phyloP scores from a whole-genome alignment of 2,888 invertebrate genomes.

The Tethea ocularis region DNA sequence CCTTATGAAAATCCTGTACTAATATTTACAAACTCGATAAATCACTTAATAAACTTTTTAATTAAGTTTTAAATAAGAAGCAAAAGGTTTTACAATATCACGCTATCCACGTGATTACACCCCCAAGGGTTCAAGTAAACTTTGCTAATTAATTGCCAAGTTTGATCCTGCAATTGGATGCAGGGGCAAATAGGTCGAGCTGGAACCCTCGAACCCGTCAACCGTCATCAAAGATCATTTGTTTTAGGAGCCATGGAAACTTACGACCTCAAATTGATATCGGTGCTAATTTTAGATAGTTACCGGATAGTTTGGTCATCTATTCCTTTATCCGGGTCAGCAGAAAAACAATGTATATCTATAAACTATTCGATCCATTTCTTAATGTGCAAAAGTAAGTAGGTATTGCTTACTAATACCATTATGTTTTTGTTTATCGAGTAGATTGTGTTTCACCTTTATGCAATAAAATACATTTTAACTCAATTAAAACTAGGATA shows the following conservation, averaged over 20 bases:
- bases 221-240: constrained; percentile 4
- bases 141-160: constrained; percentile 36
- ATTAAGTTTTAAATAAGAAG: neutral
- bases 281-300: neutral
- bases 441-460: constrained; percentile 24
- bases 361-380: neutral
- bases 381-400: neutral
- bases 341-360: no score
- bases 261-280: neutral
- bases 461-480: constrained; percentile 34
- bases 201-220: neutral
- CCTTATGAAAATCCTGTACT: no score
- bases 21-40: neutral
- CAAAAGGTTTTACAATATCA: neutral
- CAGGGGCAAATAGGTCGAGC: constrained; percentile 26
- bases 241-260: neutral
- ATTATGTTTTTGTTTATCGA: constrained; percentile 15
- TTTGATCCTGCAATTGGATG: constrained; percentile 20
- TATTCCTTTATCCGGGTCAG: neutral
- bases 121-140: constrained; percentile 28
- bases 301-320: neutral
- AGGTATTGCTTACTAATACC: constrained; percentile 4
- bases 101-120: constrained; percentile 19
- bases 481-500: constrained; percentile 32
- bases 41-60: no score